phyloP scores from a whole-genome alignment of 2,888 invertebrate species.

The Pachycephus smyrnensis region DNA sequence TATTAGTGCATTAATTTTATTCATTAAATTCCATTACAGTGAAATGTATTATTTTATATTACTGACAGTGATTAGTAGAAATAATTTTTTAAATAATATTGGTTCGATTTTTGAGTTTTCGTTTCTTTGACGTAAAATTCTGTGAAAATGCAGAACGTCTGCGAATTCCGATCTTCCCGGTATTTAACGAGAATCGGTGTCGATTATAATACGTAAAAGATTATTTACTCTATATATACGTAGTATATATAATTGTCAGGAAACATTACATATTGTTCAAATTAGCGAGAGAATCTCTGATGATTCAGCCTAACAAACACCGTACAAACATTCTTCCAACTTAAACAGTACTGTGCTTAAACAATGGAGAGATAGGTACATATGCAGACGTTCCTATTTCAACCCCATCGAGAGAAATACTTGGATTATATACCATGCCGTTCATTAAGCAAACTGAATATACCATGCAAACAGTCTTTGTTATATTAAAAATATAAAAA shows the following conservation, averaged over 20 bases:
- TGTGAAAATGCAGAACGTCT: too few species aligned
- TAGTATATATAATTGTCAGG: not conserved
- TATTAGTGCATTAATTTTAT: too few species aligned
- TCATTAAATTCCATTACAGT: too few species aligned
- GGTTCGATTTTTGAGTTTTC: too few species aligned
- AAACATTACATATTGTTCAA: not conserved
- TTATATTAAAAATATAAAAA: too few species aligned
- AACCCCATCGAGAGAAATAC: not conserved
- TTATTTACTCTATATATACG: not conserved
- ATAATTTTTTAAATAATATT: too few species aligned
- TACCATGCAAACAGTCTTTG: not conserved
- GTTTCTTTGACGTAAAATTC: too few species aligned
- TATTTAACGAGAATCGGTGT: not conserved
- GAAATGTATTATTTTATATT: too few species aligned
- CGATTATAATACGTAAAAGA: not conserved
- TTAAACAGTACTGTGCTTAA: not conserved
- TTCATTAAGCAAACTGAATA: not conserved
- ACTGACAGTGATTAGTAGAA: too few species aligned
- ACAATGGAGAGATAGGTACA: not conserved
- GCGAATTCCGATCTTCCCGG: not conserved
- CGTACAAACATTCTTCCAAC: constrained; percentile 27
- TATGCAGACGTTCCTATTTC: not conserved
- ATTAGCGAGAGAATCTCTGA: constrained; percentile 10
- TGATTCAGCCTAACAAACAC: constrained; percentile 39
- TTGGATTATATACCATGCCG: not conserved